Evolutionary conservation across 2,797 vertebrate species (phyloP), one percentile per base, ranked within the genome.

Genomic region (Myioborus miniatus): DNA sequence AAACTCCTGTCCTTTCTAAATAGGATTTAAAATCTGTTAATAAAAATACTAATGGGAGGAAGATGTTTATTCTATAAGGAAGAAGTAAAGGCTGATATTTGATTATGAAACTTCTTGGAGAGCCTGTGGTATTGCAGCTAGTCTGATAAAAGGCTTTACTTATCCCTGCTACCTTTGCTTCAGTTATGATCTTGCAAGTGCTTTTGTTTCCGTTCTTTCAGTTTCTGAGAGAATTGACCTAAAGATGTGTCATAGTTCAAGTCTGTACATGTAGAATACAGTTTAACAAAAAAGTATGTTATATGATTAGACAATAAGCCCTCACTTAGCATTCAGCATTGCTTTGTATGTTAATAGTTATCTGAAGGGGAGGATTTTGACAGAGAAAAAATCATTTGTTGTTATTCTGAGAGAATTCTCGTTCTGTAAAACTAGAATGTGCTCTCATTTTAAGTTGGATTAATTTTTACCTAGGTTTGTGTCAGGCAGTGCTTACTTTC

Each of bases 101-200:
- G 44, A 15, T 70, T 15, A 26, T 83, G 77, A 52, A 80, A 39
- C n/a, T 56, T 82, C 15, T 43, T 24, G 30, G n/a, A 23, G 27
- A 79, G 47, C 15, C 50, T 34, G 8, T 34, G 37, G 36, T 26
- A 5, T n/a, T 39, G n/a, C 52, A 41, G 26, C 9, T 43, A 7
- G 21, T 37, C 23, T 56, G 17, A n/a, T 32, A 52, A 60, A 90
- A 82, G 53, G 21, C 49, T 12, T 71, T 55, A 6, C 49, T 70
- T 58, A 32, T 29, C 39, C 29, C 65, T 60, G 29, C 69, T 86
- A 7, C 8, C 32, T 80, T 56, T 52, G 20, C 63, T 72, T 71
- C 50, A 20, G 15, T 52, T 87, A 7, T 0, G 0, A 5, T 46
- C 22, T 3, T 58, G 56, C 34, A 58, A 49, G 9, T 76, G 46